Conservation (phyloP, 1,140 invertebrate genomes). For the Anthonomus grandis region DNA sequence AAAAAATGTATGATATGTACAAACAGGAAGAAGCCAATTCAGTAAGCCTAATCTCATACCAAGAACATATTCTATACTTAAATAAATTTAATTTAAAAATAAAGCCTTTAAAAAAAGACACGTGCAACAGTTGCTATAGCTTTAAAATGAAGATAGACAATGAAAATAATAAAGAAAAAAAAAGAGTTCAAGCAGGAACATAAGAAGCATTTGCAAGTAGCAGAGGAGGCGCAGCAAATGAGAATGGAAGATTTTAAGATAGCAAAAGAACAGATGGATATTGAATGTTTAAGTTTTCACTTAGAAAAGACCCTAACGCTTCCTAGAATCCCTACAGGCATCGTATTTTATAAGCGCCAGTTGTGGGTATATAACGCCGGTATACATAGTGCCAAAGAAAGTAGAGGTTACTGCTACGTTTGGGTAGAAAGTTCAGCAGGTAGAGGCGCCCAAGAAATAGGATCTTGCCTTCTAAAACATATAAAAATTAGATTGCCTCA, state of each 20-base stretch:
- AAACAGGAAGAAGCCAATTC: background rate
- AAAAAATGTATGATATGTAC: constrained; percentile 10
- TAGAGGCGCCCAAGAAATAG: constrained; percentile 35
- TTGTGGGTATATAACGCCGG: constrained; percentile 35
- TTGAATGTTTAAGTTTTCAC: constrained; percentile 14
- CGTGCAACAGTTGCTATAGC: constrained; percentile 4
- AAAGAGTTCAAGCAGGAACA: background rate
- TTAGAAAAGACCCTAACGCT: constrained; percentile 20
- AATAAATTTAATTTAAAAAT: constrained; percentile 8
- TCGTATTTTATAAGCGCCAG: constrained; percentile 27
- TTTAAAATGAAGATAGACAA: constrained; percentile 1
- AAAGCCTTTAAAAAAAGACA: constrained; percentile 3
- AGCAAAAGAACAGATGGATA: constrained; percentile 5
- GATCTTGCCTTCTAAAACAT: constrained; percentile 37
- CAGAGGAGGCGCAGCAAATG: constrained; percentile 1
- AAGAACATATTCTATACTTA: background rate
- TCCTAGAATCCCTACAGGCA: constrained; percentile 17
- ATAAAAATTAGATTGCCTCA: constrained; percentile 31
- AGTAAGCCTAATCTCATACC: background rate
- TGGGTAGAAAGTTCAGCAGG: constrained; percentile 32
- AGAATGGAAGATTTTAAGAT: background rate
- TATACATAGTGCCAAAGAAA: constrained; percentile 31
- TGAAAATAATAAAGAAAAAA: background rate
- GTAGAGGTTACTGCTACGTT: constrained; percentile 30
- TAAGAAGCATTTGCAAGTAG: constrained; percentile 3